Conservation (phyloP, 2,888 invertebrate species). For the Andricus quercusramuli region DNA sequence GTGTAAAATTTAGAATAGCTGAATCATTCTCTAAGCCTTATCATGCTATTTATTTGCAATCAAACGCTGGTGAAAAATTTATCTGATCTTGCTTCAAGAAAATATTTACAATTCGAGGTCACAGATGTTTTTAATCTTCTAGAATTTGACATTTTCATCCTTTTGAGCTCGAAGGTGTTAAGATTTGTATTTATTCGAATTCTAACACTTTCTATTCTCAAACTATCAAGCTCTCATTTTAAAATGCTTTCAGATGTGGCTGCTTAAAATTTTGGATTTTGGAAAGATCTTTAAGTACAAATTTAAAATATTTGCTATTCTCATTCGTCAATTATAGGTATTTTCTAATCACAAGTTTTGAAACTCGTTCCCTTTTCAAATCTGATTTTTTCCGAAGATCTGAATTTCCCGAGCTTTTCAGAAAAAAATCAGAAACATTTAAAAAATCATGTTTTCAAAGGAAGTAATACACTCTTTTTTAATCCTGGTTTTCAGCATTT, state of each 20-base stretch:
- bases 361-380: too few relatives aligned
- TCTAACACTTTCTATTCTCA: too few relatives aligned
- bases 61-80: not conserved
- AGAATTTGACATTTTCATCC: too few relatives aligned
- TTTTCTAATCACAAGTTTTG: too few relatives aligned
- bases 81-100: not conserved
- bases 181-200: too few relatives aligned
- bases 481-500: not conserved
- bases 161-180: too few relatives aligned
- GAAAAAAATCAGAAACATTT: not conserved
- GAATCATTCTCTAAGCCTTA: slow-evolving; percentile 1
- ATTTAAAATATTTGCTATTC: too few relatives aligned
- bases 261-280: not conserved
- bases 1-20: slow-evolving; percentile 7
- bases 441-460: not conserved
- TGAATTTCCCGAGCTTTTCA: too few relatives aligned
- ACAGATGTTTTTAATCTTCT: not conserved
- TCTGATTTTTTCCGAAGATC: too few relatives aligned
- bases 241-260: not conserved
- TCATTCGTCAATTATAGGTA: too few relatives aligned
- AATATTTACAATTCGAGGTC: not conserved
- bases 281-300: not conserved
- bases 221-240: not conserved
- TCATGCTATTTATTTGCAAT: not conserved
- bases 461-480: not conserved